phyloP scores from a whole-genome alignment of 2,113 vertebrate species.

The Forbesichthys papilliferus region DNA sequence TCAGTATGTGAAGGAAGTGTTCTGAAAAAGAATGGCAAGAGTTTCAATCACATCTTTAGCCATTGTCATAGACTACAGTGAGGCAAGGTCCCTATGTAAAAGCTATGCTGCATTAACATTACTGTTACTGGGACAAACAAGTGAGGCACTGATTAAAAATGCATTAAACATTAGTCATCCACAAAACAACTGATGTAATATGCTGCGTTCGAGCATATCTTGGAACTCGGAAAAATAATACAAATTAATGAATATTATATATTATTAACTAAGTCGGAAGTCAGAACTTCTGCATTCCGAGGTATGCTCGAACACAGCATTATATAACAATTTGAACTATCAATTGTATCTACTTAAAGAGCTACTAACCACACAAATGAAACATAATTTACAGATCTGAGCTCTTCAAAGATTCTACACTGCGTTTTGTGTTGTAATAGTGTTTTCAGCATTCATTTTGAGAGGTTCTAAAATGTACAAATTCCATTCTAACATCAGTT shows the following conservation, averaged over 20 bases:
- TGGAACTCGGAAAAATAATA: too few species aligned
- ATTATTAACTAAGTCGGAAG: too few species aligned
- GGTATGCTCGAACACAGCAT: neutral
- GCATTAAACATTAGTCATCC: slow-evolving; percentile 29
- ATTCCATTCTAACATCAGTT: too few species aligned
- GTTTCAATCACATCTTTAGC: neutral
- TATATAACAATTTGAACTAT: slow-evolving; percentile 34
- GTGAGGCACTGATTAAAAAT: slow-evolving; percentile 57
- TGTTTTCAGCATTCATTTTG: too few species aligned
- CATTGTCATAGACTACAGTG: slow-evolving; percentile 9
- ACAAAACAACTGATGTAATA: slow-evolving; percentile 28
- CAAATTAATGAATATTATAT: too few species aligned
- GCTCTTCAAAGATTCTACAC: too few species aligned
- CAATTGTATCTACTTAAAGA: slow-evolving; percentile 32
- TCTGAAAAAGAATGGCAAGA: slow-evolving; percentile 21
- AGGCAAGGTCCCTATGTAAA: neutral
- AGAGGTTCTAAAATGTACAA: too few species aligned
- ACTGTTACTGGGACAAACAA: slow-evolving; percentile 15
- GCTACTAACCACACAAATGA: neutral
- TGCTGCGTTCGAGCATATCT: too few species aligned
- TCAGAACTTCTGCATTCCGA: too few species aligned
- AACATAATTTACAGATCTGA: neutral
- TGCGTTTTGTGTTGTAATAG: too few species aligned
- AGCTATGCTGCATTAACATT: slow-evolving; percentile 15
- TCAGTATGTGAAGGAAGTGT: slow-evolving; percentile 11